A percentile compares a stretch with the other conserved stretches of the same genome.
Evolutionary conservation across 2,888 invertebrate species (phyloP).

Genomic region (Herminia tarsipennalis): DNA sequence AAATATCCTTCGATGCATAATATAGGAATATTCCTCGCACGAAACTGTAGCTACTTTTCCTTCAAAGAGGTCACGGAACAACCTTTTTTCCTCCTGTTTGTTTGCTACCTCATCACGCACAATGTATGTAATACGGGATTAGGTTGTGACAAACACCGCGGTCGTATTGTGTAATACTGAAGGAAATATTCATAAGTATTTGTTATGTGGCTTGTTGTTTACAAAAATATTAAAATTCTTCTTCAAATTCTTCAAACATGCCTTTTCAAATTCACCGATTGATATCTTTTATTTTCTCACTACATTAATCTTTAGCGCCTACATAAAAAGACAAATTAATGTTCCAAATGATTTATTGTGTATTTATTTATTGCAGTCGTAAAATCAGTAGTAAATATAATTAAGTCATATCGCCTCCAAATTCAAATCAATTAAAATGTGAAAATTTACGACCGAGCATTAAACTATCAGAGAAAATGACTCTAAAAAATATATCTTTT

Average conservation of each 20-base stretch:
- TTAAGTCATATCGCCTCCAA: too few species aligned
- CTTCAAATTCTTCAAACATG: too few species aligned
- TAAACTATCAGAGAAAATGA: too few species aligned
- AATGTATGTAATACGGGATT: slow-evolving; percentile 16
- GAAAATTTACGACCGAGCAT: too few species aligned
- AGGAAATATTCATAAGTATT: neutral
- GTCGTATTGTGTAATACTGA: slow-evolving; percentile 1
- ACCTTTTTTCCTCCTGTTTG: slow-evolving; percentile 18
- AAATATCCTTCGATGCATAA: neutral
- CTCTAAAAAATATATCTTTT: too few species aligned
- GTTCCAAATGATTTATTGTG: neutral
- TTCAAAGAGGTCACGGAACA: slow-evolving; percentile 6
- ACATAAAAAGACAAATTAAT: neutral
- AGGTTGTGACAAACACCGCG: slow-evolving; percentile 9
- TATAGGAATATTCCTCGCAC: slow-evolving; percentile 1
- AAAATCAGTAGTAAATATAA: neutral
- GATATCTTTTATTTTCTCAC: too few species aligned
- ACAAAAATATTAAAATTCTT: too few species aligned
- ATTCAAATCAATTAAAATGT: too few species aligned
- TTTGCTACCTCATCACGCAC: slow-evolving; percentile 9
- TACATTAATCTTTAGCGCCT: too few species aligned
- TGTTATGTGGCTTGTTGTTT: neutral
- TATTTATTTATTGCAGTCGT: neutral
- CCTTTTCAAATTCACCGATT: too few species aligned
- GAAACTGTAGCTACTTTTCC: slow-evolving; percentile 1